These are phyloP conservation scores for Petrosia ficiformis DNA, from an alignment of 37 sponge, comb jelly and placozoan genomes.

Conservation along the genomic window DNA sequence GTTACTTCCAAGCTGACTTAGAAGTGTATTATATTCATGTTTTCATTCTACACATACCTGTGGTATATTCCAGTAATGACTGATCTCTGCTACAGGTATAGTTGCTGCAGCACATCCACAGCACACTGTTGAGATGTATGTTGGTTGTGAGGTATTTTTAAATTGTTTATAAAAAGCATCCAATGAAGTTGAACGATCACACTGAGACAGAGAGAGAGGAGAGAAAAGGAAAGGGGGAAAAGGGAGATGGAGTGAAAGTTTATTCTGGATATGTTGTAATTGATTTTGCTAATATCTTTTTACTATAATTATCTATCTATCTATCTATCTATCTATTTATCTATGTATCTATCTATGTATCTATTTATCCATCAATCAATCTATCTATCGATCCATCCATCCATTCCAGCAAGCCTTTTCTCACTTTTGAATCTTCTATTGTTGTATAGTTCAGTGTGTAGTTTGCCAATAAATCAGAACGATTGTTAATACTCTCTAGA, in stretches of 20 bases:
- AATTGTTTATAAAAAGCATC: conserved; percentile 1
- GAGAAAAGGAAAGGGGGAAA: too few relatives aligned
- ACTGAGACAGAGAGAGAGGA: conserved; percentile 8
- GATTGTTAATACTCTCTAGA: conserved; percentile 6
- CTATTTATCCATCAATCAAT: too few relatives aligned
- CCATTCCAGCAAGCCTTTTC: too few relatives aligned
- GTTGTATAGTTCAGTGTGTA: conserved; percentile 16
- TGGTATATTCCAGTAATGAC: conserved; percentile 38
- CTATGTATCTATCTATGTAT: too few relatives aligned
- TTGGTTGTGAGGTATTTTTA: not conserved
- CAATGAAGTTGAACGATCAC: not conserved
- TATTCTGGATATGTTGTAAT: too few relatives aligned
- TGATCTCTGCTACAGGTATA: conserved; percentile 31
- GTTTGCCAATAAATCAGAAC: not conserved
- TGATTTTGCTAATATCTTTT: too few relatives aligned
- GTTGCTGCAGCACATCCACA: conserved; percentile 37
- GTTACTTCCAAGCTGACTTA: too few relatives aligned
- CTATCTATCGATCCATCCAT: too few relatives aligned
- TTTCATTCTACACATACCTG: too few relatives aligned
- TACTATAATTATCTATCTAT: not conserved
- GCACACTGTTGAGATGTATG: conserved; percentile 6
- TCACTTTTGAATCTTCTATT: conserved; percentile 11
- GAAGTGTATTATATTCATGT: too few relatives aligned
- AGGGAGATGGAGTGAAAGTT: too few relatives aligned
- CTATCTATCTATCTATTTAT: too few relatives aligned